A percentile compares a stretch with the other conserved stretches of the same genome.
These are phyloP conservation scores for Tachycineta bicolor DNA, from an alignment of 2,113 vertebrate species.

Conservation along the genomic window DNA sequence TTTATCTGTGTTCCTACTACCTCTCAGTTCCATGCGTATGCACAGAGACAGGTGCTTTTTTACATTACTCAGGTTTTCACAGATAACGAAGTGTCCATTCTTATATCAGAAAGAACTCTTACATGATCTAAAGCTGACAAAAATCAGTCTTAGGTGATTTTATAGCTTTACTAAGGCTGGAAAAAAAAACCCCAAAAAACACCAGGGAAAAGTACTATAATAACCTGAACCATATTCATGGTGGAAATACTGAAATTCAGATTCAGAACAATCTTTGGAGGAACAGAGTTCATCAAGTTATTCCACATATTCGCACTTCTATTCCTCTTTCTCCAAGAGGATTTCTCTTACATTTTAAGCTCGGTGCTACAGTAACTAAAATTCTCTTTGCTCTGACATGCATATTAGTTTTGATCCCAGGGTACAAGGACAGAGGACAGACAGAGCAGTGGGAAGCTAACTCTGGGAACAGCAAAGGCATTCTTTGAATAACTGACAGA, in stretches of 20 bases:
- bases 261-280: not conserved
- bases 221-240: not conserved
- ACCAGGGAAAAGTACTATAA: not conserved
- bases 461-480: not conserved
- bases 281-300: not conserved
- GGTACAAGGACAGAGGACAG: not conserved
- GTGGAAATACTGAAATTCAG: not conserved
- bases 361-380: not conserved
- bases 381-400: not conserved
- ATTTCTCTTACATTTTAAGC: not conserved
- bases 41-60: not conserved
- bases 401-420: not conserved
- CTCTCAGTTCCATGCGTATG: not conserved
- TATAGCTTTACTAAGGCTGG: not conserved
- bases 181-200: not conserved
- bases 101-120: not conserved
- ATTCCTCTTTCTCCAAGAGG: not conserved
- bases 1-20: not conserved
- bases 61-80: not conserved
- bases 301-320: not conserved
- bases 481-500: not conserved
- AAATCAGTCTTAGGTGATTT: not conserved
- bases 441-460: not conserved
- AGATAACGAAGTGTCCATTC: not conserved
- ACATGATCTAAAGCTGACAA: not conserved